Conservation (phyloP, 2,113 vertebrate species). For the Oxyura jamaicensis region DNA sequence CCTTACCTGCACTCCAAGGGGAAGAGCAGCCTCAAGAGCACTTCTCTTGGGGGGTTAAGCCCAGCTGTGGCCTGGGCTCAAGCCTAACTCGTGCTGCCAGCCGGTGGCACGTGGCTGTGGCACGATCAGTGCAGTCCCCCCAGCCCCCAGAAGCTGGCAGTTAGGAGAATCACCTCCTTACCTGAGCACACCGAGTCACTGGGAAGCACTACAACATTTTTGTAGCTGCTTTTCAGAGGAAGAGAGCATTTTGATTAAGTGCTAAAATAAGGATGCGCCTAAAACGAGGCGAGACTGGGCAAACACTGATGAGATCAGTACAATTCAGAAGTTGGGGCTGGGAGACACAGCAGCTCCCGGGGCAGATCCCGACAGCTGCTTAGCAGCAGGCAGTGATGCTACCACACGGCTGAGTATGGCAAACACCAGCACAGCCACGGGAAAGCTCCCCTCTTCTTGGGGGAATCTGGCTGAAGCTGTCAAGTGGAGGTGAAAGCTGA, state of each 20-base stretch:
- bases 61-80: not conserved
- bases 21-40: not conserved
- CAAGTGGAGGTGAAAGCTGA: not conserved
- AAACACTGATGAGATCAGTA: not conserved
- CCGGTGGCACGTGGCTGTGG: fast-evolving
- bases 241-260: not conserved
- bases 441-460: not conserved
- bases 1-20: fast-evolving
- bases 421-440: not conserved
- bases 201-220: not conserved
- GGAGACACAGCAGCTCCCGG: not conserved
- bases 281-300: not conserved
- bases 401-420: not conserved
- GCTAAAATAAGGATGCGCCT: not conserved
- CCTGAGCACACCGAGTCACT: not conserved
- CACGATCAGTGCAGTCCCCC: fast-evolving
- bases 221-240: not conserved
- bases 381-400: not conserved
- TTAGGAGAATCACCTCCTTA: not conserved
- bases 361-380: not conserved
- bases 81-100: not conserved
- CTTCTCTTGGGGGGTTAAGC: fast-evolving
- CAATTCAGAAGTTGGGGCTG: not conserved
- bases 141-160: not conserved
- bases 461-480: not conserved